Evolutionary conservation across 2,113 vertebrate genomes (phyloP).

Genomic region (Illadopsis cleaveri): DNA sequence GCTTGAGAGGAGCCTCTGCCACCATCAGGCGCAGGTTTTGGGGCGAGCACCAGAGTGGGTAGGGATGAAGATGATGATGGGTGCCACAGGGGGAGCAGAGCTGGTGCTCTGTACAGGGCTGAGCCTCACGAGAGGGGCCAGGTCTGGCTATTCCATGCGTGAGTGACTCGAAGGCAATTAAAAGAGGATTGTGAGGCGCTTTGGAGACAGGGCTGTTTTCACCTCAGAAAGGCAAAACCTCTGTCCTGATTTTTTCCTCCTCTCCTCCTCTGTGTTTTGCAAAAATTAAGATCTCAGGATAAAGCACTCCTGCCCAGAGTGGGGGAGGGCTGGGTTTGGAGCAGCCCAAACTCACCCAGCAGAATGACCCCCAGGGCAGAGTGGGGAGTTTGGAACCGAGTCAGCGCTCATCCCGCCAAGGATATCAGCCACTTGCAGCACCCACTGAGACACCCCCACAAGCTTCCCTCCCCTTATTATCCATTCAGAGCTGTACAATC

Average conservation of each 20-base stretch:
- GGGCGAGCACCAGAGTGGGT: rapidly evolving
- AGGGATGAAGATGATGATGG: background rate
- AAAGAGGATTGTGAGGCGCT: background rate
- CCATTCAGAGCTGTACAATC: background rate
- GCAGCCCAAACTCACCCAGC: background rate
- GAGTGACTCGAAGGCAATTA: rapidly evolving
- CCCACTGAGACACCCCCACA: background rate
- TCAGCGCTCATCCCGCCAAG: rapidly evolving
- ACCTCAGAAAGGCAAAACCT: background rate
- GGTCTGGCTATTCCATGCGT: rapidly evolving
- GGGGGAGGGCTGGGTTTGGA: background rate
- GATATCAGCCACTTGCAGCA: background rate
- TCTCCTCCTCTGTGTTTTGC: rapidly evolving
- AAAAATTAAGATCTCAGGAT: background rate
- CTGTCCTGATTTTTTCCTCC: background rate
- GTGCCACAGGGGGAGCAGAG: background rate
- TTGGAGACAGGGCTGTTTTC: background rate
- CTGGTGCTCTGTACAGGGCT: background rate
- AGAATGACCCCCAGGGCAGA: background rate
- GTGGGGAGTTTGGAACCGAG: background rate
- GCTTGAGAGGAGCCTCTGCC: background rate
- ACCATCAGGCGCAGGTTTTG: rapidly evolving
- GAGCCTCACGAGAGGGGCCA: background rate
- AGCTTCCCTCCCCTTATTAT: background rate
- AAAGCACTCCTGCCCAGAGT: background rate